A percentile compares a stretch with the other conserved stretches of the same genome.
These are phyloP conservation scores for Cremastinae sp. DNA, from an alignment of 2,888 invertebrate species.

Conservation along the genomic window DNA sequence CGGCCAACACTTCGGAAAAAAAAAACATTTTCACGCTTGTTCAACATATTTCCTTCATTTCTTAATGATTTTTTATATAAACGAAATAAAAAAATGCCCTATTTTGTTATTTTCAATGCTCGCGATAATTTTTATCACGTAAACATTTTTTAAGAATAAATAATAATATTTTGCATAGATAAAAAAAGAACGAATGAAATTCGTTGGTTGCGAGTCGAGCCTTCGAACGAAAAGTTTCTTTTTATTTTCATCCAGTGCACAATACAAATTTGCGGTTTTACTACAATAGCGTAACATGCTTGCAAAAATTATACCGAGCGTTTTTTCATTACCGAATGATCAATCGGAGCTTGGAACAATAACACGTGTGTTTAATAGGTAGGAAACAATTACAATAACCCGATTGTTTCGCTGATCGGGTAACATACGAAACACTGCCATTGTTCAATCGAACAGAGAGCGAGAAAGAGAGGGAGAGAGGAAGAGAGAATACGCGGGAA, in stretches of 20 bases:
- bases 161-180: too few species aligned
- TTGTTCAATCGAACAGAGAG: slow-evolving; percentile 28
- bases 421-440: slow-evolving; percentile 45
- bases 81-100: too few species aligned
- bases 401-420: slow-evolving; percentile 24
- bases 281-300: too few species aligned
- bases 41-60: background rate
- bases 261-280: too few species aligned
- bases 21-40: too few species aligned
- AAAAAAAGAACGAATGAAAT: background rate
- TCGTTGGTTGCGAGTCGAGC: background rate
- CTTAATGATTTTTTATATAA: too few species aligned
- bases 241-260: too few species aligned
- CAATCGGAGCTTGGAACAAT: background rate
- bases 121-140: too few species aligned
- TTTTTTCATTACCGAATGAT: background rate
- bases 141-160: too few species aligned
- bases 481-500: background rate
- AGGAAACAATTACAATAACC: slow-evolving; percentile 28
- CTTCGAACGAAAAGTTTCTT: too few species aligned
- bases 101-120: background rate
- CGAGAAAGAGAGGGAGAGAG: background rate
- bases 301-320: too few species aligned
- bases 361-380: background rate
- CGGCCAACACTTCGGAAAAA: background rate